These are phyloP conservation scores for Laupala kohalensis DNA, from an alignment of 1,140 invertebrate genomes.

Conservation along the genomic window DNA sequence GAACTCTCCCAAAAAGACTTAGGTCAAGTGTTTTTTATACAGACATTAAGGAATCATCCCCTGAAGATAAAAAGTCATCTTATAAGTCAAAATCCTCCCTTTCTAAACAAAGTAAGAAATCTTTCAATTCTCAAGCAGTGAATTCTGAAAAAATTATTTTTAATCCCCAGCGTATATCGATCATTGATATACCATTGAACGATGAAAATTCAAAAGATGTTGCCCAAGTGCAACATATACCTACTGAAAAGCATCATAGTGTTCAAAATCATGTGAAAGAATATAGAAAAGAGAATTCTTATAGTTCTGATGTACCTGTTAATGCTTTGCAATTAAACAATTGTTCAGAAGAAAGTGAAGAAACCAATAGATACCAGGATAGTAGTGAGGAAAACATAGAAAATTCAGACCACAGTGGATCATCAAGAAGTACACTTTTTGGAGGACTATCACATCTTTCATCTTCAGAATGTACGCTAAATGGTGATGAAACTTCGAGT, in stretches of 20 bases:
- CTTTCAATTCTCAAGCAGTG: background rate
- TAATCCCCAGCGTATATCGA: background rate
- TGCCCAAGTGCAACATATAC: too few relatives aligned
- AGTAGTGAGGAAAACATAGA: background rate
- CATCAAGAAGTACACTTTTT: background rate
- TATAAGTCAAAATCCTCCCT: background rate
- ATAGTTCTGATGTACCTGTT: background rate
- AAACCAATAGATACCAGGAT: background rate
- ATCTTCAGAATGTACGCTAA: background rate
- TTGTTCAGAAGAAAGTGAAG: background rate
- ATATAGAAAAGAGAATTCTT: background rate
- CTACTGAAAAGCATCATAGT: too few relatives aligned
- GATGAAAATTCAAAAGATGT: background rate
- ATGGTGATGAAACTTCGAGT: too few relatives aligned
- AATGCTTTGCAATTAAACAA: background rate
- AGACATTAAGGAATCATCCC: background rate
- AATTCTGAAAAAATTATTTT: background rate
- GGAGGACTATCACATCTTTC: background rate
- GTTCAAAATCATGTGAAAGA: background rate
- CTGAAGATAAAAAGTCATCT: too few relatives aligned
- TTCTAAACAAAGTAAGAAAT: background rate
- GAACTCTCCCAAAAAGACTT: background rate
- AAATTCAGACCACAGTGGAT: background rate
- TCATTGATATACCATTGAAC: background rate
- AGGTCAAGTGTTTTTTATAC: too few relatives aligned